Evolutionary conservation across 2,888 invertebrate species (phyloP).

Genomic region (Caenorhabditis virilis): DNA sequence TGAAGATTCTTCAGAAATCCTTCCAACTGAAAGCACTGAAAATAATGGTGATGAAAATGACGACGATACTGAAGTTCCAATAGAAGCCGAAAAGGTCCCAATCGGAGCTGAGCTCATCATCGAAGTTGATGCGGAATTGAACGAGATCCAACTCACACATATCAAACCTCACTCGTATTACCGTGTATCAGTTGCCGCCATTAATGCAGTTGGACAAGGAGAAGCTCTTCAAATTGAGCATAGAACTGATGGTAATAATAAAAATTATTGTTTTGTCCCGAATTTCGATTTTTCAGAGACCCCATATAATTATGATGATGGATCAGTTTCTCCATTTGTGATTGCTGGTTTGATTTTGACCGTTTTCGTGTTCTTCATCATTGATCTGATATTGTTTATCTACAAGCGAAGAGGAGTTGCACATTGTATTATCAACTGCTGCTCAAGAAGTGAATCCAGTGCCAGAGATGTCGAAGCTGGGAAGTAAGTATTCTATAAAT

Average conservation of each 20-base stretch:
- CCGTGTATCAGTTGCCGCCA: conserved; percentile 82
- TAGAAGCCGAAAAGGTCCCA: conserved; percentile 6
- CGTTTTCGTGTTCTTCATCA: conserved; percentile 77
- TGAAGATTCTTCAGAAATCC: conserved; percentile 1
- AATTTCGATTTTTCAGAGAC: conserved; percentile 14
- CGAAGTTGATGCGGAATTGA: conserved; percentile 29
- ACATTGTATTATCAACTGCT: conserved; percentile 67
- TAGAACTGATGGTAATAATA: conserved; percentile 42
- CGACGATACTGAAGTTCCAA: neutral
- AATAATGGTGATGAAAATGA: neutral
- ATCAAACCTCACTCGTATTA: conserved; percentile 83
- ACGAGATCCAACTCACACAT: conserved; percentile 55
- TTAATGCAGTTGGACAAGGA: conserved; percentile 84
- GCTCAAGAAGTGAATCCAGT: conserved; percentile 38
- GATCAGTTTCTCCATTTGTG: neutral
- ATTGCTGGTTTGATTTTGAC: conserved; percentile 69
- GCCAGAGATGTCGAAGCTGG: conserved; percentile 47
- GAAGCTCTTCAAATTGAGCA: conserved; percentile 80
- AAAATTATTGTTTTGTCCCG: neutral
- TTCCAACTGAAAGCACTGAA: neutral
- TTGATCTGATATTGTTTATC: conserved; percentile 84
- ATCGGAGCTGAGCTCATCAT: conserved; percentile 7
- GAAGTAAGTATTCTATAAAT: conserved; percentile 24
- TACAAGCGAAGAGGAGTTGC: conserved; percentile 73
- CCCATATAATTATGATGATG: conserved; percentile 16